These are phyloP conservation scores for Lycocerus yunnanus DNA, from an alignment of 2,888 invertebrate species.

Conservation along the genomic window DNA sequence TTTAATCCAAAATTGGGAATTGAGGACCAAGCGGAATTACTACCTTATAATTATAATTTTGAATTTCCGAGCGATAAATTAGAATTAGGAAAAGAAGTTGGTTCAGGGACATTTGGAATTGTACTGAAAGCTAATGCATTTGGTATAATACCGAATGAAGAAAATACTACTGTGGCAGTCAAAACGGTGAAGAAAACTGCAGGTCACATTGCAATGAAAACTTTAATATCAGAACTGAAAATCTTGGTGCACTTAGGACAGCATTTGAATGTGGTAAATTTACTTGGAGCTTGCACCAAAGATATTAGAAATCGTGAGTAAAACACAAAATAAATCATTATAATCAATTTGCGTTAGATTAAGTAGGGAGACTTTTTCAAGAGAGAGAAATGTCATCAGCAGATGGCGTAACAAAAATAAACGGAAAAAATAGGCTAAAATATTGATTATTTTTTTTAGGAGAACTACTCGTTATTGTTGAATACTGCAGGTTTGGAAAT, in stretches of 20 bases:
- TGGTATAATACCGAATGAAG: constrained; percentile 76
- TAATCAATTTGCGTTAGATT: too few species aligned
- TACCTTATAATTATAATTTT: constrained; percentile 88
- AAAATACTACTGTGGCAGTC: constrained; percentile 83
- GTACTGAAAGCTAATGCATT: constrained; percentile 86
- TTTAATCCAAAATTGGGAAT: constrained; percentile 88
- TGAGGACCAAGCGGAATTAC: constrained; percentile 91
- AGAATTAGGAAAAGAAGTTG: constrained; percentile 81
- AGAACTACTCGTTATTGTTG: not conserved
- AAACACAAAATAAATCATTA: too few species aligned
- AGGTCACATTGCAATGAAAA: constrained; percentile 82
- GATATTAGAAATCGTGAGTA: constrained; percentile 83
- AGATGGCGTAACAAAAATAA: too few species aligned
- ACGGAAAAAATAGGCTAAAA: too few species aligned
- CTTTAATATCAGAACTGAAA: constrained; percentile 90
- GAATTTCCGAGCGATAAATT: constrained; percentile 88
- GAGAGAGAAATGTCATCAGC: too few species aligned
- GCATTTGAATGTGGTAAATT: constrained; percentile 93
- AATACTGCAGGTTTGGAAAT: not conserved
- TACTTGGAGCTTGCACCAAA: constrained; percentile 92
- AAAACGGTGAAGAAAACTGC: constrained; percentile 93
- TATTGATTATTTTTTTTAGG: not conserved
- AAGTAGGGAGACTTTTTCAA: too few species aligned
- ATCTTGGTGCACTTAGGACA: constrained; percentile 95
- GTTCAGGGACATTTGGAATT: constrained; percentile 94